Evolutionary conservation across 2,113 vertebrate species (phyloP).

Genomic region (Ochotona curzoniae): DNA sequence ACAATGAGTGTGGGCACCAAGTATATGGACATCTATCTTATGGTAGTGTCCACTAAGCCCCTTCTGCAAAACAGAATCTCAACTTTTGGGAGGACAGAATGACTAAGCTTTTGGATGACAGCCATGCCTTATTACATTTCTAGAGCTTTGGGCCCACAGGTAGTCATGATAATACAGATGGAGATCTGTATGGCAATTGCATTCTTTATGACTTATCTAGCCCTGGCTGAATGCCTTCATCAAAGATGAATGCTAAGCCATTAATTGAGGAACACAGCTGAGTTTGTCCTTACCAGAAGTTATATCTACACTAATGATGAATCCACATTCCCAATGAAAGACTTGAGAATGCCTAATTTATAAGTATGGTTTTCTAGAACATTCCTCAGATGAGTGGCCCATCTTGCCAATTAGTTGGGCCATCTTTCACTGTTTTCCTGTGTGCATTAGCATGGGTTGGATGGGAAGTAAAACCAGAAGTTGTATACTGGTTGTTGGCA

Average conservation of each 20-base stretch:
- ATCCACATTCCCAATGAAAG: neutral
- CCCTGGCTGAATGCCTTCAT: neutral
- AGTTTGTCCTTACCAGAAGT: neutral
- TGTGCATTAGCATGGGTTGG: too few relatives aligned
- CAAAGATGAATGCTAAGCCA: neutral
- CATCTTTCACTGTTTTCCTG: too few relatives aligned
- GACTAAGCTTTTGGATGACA: neutral
- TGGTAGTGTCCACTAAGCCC: neutral
- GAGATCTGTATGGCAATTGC: neutral
- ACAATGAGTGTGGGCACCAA: neutral
- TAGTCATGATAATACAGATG: neutral
- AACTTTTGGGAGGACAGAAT: neutral
- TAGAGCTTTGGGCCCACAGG: neutral
- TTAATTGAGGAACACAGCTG: neutral
- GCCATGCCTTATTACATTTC: neutral
- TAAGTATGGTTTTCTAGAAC: neutral
- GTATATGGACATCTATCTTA: neutral
- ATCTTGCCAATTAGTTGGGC: neutral
- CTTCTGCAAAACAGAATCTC: neutral
- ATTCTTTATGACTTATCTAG: neutral
- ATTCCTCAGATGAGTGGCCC: neutral
- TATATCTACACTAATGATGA: neutral
- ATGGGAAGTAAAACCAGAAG: too few relatives aligned
- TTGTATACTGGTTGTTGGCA: too few relatives aligned
- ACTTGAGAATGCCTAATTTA: neutral